A percentile compares a stretch with the other conserved stretches of the same genome.
Evolutionary conservation across 2,888 invertebrate genomes (phyloP).

Genomic region (Venusia cambrica): DNA sequence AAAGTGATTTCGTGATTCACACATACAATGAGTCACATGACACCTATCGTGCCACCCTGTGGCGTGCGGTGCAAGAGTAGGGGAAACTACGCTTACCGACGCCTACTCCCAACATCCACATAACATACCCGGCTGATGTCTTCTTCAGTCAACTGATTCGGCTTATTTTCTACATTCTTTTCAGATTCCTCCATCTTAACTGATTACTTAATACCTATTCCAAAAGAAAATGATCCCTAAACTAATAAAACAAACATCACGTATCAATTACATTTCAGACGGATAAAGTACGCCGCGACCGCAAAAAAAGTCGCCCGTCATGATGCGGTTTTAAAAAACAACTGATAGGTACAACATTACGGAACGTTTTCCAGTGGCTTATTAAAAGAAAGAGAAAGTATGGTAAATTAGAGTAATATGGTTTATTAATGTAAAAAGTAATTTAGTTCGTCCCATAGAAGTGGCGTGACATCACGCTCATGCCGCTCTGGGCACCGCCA

Average conservation of each 20-base stretch:
- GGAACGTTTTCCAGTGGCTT: conserved; percentile 67
- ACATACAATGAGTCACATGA: no score
- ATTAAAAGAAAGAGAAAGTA: conserved; percentile 77
- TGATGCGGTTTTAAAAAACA: conserved; percentile 73
- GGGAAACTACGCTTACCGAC: conserved; percentile 7
- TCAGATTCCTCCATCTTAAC: conserved; percentile 52
- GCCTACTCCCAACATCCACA: conserved; percentile 10
- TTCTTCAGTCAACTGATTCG: conserved; percentile 65
- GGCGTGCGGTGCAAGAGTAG: no score
- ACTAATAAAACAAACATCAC: conserved; percentile 35
- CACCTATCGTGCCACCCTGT: no score
- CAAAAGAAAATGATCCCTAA: conserved; percentile 23
- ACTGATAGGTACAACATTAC: conserved; percentile 68
- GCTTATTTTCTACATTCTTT: conserved; percentile 43
- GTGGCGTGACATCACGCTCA: conserved; percentile 62
- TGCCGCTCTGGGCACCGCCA: conserved; percentile 40
- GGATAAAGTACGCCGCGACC: conserved; percentile 34
- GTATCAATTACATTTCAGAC: conserved; percentile 36
- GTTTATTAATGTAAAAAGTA: conserved; percentile 77
- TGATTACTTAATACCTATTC: conserved; percentile 3
- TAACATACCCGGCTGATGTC: conserved; percentile 70
- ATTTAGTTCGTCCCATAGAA: conserved; percentile 58
- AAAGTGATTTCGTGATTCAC: no score
- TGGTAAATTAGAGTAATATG: conserved; percentile 77
- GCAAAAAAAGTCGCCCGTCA: conserved; percentile 63